Percentiles rank a stretch among this genome's conserved stretches.
Evolutionary conservation across 2,797 vertebrate genomes (phyloP).

Genomic region (Pelodytes ibericus): DNA sequence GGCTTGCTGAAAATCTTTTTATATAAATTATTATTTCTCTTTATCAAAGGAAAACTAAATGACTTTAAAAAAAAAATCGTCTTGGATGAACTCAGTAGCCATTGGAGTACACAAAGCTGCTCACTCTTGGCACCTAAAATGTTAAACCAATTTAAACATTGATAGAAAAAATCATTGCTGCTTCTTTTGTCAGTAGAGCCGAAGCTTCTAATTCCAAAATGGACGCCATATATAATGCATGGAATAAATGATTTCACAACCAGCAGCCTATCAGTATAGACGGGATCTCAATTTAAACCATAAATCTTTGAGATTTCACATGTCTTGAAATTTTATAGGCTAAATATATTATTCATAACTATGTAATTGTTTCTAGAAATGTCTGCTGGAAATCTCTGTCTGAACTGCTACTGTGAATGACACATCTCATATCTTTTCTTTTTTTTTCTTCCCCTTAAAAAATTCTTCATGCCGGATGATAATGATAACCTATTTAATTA

Average conservation of each 20-base stretch:
- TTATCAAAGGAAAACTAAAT: too few relatives aligned
- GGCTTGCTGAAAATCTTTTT: too few relatives aligned
- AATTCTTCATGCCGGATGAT: background rate
- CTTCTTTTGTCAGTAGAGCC: background rate
- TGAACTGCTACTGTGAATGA: background rate
- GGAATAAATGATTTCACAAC: background rate
- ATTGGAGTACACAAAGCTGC: too few relatives aligned
- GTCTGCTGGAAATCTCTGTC: background rate
- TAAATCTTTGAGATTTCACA: background rate
- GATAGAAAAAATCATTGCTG: background rate
- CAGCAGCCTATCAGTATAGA: background rate
- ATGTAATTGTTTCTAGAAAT: background rate
- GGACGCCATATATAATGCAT: background rate
- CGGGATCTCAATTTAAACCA: background rate
- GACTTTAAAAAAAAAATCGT: too few relatives aligned
- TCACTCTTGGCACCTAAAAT: too few relatives aligned
- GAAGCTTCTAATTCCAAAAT: background rate
- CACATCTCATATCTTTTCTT: background rate
- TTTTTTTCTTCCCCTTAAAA: background rate
- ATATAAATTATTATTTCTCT: too few relatives aligned
- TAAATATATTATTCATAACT: slow-evolving; percentile 6
- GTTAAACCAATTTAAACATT: background rate
- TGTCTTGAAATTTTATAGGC: background rate
- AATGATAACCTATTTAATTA: background rate
- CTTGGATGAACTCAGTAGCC: too few relatives aligned